phyloP scores from a whole-genome alignment of 2,888 invertebrate genomes.

The Eupithecia pulchellata region DNA sequence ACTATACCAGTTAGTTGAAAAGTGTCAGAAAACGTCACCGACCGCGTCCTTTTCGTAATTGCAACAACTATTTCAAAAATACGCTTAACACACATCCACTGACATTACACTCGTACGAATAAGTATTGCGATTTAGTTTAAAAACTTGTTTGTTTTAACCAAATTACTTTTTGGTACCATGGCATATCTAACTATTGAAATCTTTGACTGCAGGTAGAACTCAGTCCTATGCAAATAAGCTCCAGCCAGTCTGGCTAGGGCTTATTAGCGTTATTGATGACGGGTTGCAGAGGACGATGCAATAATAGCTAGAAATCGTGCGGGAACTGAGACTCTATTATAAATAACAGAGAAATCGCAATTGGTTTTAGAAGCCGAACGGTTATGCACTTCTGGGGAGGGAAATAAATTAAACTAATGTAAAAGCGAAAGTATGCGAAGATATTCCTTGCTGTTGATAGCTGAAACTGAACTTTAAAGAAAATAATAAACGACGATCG shows the following conservation, averaged over 20 bases:
- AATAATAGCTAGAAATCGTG: conserved; percentile 20
- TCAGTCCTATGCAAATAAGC: too few relatives aligned
- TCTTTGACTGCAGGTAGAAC: too few relatives aligned
- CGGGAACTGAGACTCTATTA: conserved; percentile 6
- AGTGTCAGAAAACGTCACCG: too few relatives aligned
- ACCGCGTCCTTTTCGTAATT: too few relatives aligned
- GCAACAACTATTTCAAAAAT: too few relatives aligned
- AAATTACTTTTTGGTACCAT: too few relatives aligned
- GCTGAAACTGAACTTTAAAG: background rate
- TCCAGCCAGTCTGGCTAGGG: conserved; percentile 35
- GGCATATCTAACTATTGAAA: too few relatives aligned
- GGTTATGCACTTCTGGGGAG: conserved; percentile 3
- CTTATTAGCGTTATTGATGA: conserved; percentile 44
- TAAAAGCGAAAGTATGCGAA: background rate
- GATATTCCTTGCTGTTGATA: background rate
- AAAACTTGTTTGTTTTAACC: too few relatives aligned
- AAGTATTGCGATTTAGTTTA: too few relatives aligned
- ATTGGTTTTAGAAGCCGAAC: background rate
- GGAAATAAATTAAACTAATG: background rate
- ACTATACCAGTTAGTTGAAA: too few relatives aligned
- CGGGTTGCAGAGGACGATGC: conserved; percentile 25
- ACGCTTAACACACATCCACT: too few relatives aligned
- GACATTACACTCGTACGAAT: too few relatives aligned
- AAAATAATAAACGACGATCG: background rate
- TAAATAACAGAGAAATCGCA: conserved; percentile 14